Conservation (phyloP, 2,797 vertebrate species). For the Pogoniulus pusillus region DNA sequence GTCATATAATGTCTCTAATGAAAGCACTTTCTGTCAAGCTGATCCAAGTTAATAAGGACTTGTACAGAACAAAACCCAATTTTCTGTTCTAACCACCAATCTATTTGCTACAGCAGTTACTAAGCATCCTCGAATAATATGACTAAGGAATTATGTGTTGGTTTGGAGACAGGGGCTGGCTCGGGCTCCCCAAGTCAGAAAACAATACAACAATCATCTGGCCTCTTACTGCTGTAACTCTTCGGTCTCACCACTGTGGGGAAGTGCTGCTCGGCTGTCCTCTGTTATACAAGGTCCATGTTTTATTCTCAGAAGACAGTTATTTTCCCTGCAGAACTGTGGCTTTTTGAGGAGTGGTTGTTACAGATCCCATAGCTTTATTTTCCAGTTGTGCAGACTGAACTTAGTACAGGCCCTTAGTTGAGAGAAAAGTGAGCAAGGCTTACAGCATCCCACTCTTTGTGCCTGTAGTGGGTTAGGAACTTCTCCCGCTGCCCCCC, state of each 20-base stretch:
- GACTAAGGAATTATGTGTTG: constrained; percentile 1
- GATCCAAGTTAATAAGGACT: constrained; percentile 14
- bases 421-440: background rate
- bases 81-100: constrained; percentile 45
- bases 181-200: background rate
- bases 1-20: background rate
- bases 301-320: background rate
- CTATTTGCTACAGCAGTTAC: constrained; percentile 18
- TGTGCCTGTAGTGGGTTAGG: background rate
- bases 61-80: constrained; percentile 31
- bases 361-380: background rate
- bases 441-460: background rate
- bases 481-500: no score
- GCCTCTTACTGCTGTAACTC: background rate
- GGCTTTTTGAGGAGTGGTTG: background rate
- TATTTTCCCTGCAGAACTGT: background rate
- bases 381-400: background rate
- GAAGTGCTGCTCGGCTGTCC: background rate
- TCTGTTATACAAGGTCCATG: background rate
- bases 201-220: background rate
- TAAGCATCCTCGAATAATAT: constrained; percentile 23
- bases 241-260: background rate
- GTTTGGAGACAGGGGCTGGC: constrained; percentile 11
- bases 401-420: background rate
- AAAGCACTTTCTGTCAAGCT: background rate